Conservation (phyloP, 2,113 vertebrate genomes). For the Cathartes aura region DNA sequence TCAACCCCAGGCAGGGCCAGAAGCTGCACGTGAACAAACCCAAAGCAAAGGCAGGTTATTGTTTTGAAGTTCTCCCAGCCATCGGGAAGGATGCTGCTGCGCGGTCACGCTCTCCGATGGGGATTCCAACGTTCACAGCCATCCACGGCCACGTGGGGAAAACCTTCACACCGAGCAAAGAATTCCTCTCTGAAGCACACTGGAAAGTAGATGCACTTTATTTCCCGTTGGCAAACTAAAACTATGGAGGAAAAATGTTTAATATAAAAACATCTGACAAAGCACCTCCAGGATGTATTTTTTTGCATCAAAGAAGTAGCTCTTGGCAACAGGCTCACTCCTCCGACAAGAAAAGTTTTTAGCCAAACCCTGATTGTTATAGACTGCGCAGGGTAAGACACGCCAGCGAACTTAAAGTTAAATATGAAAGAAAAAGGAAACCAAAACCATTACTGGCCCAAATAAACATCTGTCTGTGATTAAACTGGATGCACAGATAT, state of each 20-base stretch:
- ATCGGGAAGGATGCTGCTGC: rapidly evolving
- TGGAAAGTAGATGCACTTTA: conserved; percentile 63
- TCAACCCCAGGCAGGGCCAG: conserved; percentile 10
- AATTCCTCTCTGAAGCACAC: conserved; percentile 50
- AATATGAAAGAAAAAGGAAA: conserved; percentile 35
- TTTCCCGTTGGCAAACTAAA: conserved; percentile 60
- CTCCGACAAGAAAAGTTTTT: conserved; percentile 37
- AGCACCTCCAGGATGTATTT: conserved; percentile 77
- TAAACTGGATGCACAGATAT: conserved; percentile 1
- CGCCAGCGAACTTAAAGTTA: conserved; percentile 37
- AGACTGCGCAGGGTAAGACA: background rate
- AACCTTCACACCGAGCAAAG: background rate
- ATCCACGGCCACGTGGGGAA: background rate
- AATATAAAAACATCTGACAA: conserved; percentile 78
- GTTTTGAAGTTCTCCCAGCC: background rate
- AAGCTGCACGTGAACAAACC: background rate
- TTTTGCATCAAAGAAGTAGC: conserved; percentile 74
- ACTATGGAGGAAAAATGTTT: conserved; percentile 71
- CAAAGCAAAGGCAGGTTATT: background rate
- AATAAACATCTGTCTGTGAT: conserved; percentile 61
- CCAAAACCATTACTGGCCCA: conserved; percentile 25
- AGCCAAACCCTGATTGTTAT: conserved; percentile 41
- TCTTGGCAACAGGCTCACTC: conserved; percentile 62
- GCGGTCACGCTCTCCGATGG: background rate
- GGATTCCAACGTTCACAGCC: background rate